Conservation (phyloP, 2,113 vertebrate species). For the Climacteris rufus region DNA sequence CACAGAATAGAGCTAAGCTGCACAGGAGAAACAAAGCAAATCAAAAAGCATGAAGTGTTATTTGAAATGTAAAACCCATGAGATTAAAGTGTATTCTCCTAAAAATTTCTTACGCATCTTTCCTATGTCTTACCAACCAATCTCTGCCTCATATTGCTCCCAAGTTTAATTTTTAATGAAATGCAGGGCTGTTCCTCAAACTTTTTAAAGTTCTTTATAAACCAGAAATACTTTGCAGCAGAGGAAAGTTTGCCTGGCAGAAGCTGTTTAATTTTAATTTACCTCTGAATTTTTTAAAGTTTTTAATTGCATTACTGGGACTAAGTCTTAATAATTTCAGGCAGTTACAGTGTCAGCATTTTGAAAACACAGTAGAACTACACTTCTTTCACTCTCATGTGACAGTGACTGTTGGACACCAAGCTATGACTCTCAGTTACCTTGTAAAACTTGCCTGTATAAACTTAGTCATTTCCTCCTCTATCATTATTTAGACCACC, state of each 20-base stretch:
- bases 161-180: neutral
- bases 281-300: neutral
- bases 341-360: neutral
- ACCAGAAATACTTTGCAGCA: neutral
- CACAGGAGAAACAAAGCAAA: neutral
- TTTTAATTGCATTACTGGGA: neutral
- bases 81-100: neutral
- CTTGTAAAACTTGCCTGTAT: constrained; percentile 1
- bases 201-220: neutral
- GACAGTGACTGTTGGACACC: neutral
- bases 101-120: neutral
- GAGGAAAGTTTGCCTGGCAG: neutral
- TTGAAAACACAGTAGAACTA: neutral
- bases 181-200: neutral
- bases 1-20: neutral
- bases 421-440: neutral
- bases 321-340: neutral
- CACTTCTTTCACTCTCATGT: neutral
- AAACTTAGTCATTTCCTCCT: neutral
- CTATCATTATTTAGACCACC: neutral
- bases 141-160: neutral
- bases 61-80: neutral
- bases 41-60: neutral
- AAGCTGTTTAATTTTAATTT: neutral
- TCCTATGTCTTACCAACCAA: neutral